Evolutionary conservation across 1,140 invertebrate species (phyloP), one percentile per base, ranked within the genome.

Genomic region (Calliopsis andreniformis): DNA sequence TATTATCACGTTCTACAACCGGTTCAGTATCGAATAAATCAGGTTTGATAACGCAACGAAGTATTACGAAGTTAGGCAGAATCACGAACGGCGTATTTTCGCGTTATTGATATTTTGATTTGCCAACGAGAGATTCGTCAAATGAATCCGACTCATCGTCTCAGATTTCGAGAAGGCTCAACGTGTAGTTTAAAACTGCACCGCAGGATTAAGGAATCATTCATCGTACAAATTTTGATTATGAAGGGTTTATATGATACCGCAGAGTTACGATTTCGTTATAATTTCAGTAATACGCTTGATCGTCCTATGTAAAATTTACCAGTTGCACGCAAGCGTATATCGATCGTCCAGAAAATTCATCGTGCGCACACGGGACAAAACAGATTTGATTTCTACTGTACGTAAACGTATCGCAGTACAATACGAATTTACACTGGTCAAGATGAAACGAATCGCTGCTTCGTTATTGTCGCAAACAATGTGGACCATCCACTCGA

Each of bases 181-280:
- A 69, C 20, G 42, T 43, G 25, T 61, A 59, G 55, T 69, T 53
- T 59, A 39, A 47, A 58, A 28, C 30, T 51, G 55, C 32, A 20
- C 23, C 4, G 72, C 55, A 39, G 63, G 43, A 51, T 16, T 18
- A 12, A 59, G n/a, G 56, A 59, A n/a, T 59, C 35, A 56, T 56
- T 42, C 3, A 64, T 72, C 28, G 71, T 75, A 58, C 63, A 67
- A 75, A 75, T 56, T 67, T 75, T 58, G 20, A 6, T 51, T 39
- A 5, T 10, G 39, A 64, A 30, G 66, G 28, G 8, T 55, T 56
- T 43, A 20, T 25, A 56, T n/a, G 25, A 66, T 6, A 2, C 23
- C 16, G n/a, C 47, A 39, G 47, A 51, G 23, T 63, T 63, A 16
- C 12, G 49, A 39, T 63, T 51, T 14, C 23, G 45, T 73, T 63